Evolutionary conservation across 2,888 invertebrate species (phyloP), one percentile per base, ranked within the genome.

Genomic region (Lepidochitona cinerea): DNA sequence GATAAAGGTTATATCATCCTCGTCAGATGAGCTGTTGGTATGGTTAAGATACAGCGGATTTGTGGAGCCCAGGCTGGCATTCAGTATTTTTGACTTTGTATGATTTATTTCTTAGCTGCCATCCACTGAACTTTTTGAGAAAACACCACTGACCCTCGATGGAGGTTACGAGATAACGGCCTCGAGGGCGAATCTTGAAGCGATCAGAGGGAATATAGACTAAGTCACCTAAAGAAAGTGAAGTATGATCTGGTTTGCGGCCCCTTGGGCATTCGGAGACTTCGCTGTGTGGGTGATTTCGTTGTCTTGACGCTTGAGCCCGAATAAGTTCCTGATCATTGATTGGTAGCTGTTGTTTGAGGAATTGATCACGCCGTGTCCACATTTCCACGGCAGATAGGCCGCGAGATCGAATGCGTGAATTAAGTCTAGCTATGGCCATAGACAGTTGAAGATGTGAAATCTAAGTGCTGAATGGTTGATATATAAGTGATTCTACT

Each of bases 351-450:
- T 81, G 79, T 9, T 37, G 53, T 68, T 78, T 72, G 7, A 81
- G 75, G 54, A 77, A 80, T 68, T 84, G 80, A 66, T 75, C 72
- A 26, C 80, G 54, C 37, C 81, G 82, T 9, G 75, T 76, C 76
- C 75, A 75, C 70, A 79, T 53, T 70, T 82, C 83, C 4, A 78
- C 53, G n/a, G 81, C 59, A 12, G 81, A 82, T 1, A 83, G 68
- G n/a, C 81, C 78, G 14, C 53, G 37, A 4, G 70, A 35, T 14
- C 82, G 64, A 23, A 83, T 75, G n/a, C 79, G 76, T 37, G 72
- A 70, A 36, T 82, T 82, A 5, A 83, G 64, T 36, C 59, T 41
- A 5, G 75, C 77, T 9, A 72, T 65, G n/a, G 74, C 76, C 23
- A 80, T 35, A 29, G 71, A 29, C 1, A 77, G 33, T 1, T 26